Evolutionary conservation across 2,888 invertebrate species (phyloP), one percentile per base, ranked within the genome.

Genomic region (Orthosia incerta): DNA sequence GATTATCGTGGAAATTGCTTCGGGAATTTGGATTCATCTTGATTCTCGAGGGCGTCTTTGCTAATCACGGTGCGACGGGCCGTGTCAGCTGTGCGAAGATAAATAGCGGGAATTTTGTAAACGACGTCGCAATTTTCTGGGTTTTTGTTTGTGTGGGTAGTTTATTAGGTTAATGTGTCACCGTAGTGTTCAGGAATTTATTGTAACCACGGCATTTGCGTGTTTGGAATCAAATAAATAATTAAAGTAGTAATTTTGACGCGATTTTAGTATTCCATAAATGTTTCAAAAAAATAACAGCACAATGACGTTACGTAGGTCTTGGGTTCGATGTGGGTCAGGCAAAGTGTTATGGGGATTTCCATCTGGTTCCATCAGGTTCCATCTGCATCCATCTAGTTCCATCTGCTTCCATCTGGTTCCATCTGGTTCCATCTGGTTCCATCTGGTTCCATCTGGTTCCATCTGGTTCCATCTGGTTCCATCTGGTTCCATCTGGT

Each of bases 1-100:
- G 71, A 80, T 85, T 74, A 77, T 74, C 61, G 53, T 55, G 60
- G 56, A 82, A 73, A 85, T 82, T 85, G 78, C 59, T 80, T 46
- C 18, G 77, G 77, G 77, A 67, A 64, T 75, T 53, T 31, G 74
- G 74, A 66, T 77, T 75, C 23, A n/a, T 62, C 57, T 55, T 64
- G 61, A 71, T 46, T 66, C 83, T 70, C 80, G 13, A 39, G 80
- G 73, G 76, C 50, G 71, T 62, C 56, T 69, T 79, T 80, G 59
- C 63, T 76, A 78, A 76, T 77, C 70, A 73, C 55, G 55, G 20
- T 12, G 45, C 56, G 68, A 79, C 69, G 68, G 76, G 31, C 67
- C 67, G 63, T 74, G 45, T 64, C 55, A 48, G 31, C 46, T 69
- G 15, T 68, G 65, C 59, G 69, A 67, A 82, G 73, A 76, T 72